Evolutionary conservation across 1,140 invertebrate genomes (phyloP).

Genomic region (Zophobas atratus): DNA sequence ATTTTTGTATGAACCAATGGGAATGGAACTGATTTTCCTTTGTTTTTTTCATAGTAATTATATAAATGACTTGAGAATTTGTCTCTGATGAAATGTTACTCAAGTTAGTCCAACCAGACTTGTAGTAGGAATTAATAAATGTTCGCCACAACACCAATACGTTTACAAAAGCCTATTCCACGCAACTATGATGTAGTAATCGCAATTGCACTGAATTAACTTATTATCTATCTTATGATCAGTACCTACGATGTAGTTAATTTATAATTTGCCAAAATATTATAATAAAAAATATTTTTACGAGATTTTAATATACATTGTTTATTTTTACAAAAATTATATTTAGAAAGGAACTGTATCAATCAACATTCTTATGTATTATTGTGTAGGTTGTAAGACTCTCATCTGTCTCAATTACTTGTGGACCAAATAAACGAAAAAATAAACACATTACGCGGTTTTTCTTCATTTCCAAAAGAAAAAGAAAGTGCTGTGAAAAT

Average conservation of each 20-base stretch:
- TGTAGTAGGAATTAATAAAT: constrained; percentile 17
- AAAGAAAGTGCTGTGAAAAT: not conserved
- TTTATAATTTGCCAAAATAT: constrained; percentile 35
- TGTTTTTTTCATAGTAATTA: not conserved
- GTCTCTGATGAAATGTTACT: not conserved
- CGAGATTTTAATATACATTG: constrained; percentile 31
- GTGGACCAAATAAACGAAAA: constrained; percentile 35
- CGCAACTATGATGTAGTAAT: constrained; percentile 30
- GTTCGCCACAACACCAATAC: constrained; percentile 17
- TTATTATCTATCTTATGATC: constrained; percentile 31
- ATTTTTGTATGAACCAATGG: constrained; percentile 18
- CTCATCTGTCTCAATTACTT: constrained; percentile 35
- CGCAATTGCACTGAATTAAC: constrained; percentile 21
- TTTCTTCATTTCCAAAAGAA: not conserved
- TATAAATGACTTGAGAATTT: not conserved
- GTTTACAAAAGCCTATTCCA: constrained; percentile 25
- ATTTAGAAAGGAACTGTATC: constrained; percentile 37
- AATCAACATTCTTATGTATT: constrained; percentile 38
- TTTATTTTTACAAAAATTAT: constrained; percentile 42
- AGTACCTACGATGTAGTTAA: constrained; percentile 18
- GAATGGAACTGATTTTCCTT: constrained; percentile 1
- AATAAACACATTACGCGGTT: not conserved
- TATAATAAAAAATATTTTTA: constrained; percentile 39
- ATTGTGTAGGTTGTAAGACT: constrained; percentile 26
- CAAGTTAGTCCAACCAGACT: constrained; percentile 25